These are phyloP conservation scores for Thaumetopoea pityocampa DNA, from an alignment of 1,140 invertebrate species.

Conservation along the genomic window DNA sequence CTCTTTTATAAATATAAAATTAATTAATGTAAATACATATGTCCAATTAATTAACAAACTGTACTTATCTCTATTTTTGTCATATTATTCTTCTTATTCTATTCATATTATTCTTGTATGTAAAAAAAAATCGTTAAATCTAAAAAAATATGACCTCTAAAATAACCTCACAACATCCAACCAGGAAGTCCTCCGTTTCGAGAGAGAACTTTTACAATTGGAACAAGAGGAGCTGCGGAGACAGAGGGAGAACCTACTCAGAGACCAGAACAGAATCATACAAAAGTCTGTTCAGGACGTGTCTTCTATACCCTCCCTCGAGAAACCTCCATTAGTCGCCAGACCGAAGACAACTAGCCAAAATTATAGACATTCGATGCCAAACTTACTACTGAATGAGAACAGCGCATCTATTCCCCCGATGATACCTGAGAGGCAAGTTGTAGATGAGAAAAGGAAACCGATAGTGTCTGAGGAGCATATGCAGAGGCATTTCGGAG, in stretches of 20 bases:
- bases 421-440: conserved; percentile 28
- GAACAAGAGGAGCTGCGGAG: conserved; percentile 87
- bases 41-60: too few species aligned
- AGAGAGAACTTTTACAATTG: conserved; percentile 84
- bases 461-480: conserved; percentile 67
- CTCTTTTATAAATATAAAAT: too few species aligned
- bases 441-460: conserved; percentile 54
- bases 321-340: conserved; percentile 34
- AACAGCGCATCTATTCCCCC: conserved; percentile 51
- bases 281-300: conserved; percentile 81
- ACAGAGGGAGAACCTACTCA: conserved; percentile 82
- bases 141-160: not conserved
- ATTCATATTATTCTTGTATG: too few species aligned
- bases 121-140: too few species aligned
- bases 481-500: conserved; percentile 63
- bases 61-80: too few species aligned
- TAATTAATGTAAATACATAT: too few species aligned
- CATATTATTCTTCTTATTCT: too few species aligned
- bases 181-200: conserved; percentile 84
- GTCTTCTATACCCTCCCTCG: conserved; percentile 42
- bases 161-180: conserved; percentile 23
- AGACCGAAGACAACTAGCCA: conserved; percentile 35
- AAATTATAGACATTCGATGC: conserved; percentile 82
- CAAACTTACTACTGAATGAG: conserved; percentile 77
- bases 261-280: conserved; percentile 78